Evolutionary conservation across 2,113 vertebrate species (phyloP).

Genomic region (Uria lomvia): DNA sequence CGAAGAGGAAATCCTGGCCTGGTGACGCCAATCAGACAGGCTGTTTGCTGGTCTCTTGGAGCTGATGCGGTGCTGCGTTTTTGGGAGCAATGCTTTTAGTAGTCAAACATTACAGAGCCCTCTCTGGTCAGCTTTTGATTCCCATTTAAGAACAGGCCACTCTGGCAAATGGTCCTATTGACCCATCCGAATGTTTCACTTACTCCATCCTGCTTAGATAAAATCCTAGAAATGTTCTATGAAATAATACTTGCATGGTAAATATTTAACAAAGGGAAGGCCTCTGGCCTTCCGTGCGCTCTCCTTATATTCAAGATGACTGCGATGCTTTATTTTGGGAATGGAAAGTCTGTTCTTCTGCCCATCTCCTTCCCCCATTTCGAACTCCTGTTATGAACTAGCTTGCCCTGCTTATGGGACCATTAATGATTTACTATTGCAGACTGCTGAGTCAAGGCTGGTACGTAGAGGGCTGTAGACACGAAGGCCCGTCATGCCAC

Average conservation of each 20-base stretch:
- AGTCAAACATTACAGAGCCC: conserved; percentile 17
- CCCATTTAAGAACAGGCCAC: conserved; percentile 1
- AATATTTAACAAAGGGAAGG: conserved; percentile 56
- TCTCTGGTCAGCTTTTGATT: neutral
- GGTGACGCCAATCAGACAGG: neutral
- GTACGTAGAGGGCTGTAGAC: neutral
- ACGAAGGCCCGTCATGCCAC: neutral
- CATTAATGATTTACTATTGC: conserved; percentile 36
- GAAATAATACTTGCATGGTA: neutral
- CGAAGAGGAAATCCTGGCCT: neutral
- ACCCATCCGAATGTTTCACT: neutral
- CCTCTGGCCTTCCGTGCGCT: neutral
- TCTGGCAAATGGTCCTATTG: conserved; percentile 26
- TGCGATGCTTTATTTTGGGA: neutral
- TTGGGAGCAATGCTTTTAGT: neutral
- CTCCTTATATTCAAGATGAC: neutral
- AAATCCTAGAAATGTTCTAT: conserved; percentile 17
- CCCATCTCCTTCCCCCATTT: neutral
- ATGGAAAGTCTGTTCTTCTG: neutral
- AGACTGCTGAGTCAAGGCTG: conserved; percentile 24
- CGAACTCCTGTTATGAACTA: neutral
- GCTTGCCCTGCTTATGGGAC: neutral
- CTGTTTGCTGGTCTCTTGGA: neutral
- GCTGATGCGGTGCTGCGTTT: neutral
- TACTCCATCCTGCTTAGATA: neutral